Evolutionary conservation across 2,888 invertebrate species (phyloP), one percentile per base, ranked within the genome.

Genomic region (Malachius bipustulatus): DNA sequence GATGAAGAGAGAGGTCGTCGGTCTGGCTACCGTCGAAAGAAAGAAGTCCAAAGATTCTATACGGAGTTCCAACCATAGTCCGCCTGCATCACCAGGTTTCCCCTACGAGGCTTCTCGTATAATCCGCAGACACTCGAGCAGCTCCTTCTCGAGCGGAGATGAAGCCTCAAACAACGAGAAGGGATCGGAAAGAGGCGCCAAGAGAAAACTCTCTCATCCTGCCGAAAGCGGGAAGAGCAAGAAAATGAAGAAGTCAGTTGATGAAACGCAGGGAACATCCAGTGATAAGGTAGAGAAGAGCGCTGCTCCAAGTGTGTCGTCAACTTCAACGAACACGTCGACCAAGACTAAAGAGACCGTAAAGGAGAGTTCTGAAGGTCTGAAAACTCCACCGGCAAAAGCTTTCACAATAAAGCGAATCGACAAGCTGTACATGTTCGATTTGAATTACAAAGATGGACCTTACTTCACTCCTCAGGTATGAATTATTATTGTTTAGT

Each of bases 91-190:
- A 1, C 73, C 73, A 44, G 69, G 69, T 55, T 77, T 72, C 51
- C 70, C 73, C 34, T 77, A 70, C 60, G 84, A 84, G 54, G 79
- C 77, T 35, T 83, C 87, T 1, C 73, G 83, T 50, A 84, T 88
- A 37, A 78, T 87, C 49, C 68, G 85, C 26, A 68, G 87, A 11
- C 82, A 87, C 51, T 87, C 87, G 2, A 85, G 84, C 30, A 84
- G 83, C 56, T 83, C 83, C 1, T 82, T 81, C 54, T 82, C 82
- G 0, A 60, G 60, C 40, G 47, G 41, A 28, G 55, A 52, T 14
- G 59, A 50, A 12, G 24, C 31, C 10, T 37, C 24, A 62, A 71
- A 40, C 66, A 70, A 42, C 60, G 71, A 39, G 45, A 59, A 40
- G 49, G 57, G 0, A 70, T 70, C 49, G n/a, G 28, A 37, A 62